Percentiles rank a stretch among this genome's conserved stretches.
Evolutionary conservation across 2,113 vertebrate genomes (phyloP).

Genomic region (Nanorana parkeri): DNA sequence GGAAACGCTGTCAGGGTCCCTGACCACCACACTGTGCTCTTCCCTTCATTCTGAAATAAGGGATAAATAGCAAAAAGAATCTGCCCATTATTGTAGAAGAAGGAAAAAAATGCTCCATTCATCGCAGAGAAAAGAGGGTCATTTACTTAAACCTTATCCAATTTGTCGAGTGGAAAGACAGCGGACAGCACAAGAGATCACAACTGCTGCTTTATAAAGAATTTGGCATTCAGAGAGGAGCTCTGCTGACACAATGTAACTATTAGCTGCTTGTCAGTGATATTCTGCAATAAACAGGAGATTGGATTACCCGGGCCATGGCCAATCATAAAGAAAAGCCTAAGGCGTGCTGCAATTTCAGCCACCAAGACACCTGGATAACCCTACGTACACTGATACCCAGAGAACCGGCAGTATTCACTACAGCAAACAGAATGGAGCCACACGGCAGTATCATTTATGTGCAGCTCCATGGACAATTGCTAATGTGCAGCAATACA

Average conservation of each 20-base stretch:
- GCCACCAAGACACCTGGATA: too few relatives aligned
- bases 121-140: background rate
- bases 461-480: too few relatives aligned
- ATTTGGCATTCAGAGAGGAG: background rate
- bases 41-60: slow-evolving; percentile 14
- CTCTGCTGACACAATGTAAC: background rate
- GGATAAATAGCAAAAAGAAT: slow-evolving; percentile 28
- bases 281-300: background rate
- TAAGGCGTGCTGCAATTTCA: too few relatives aligned
- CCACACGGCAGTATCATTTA: too few relatives aligned
- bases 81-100: background rate
- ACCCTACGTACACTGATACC: too few relatives aligned
- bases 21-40: background rate
- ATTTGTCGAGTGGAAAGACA: slow-evolving; percentile 15
- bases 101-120: background rate
- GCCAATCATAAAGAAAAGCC: too few relatives aligned
- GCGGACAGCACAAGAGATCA: background rate
- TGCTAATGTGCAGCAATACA: too few relatives aligned
- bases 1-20: slow-evolving; percentile 14
- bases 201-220: background rate
- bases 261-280: background rate
- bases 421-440: too few relatives aligned
- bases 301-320: background rate
- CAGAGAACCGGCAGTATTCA: too few relatives aligned
- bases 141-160: slow-evolving; percentile 22